phyloP scores from a whole-genome alignment of 2,888 invertebrate genomes.

The Leptinotarsa rubiginosa region DNA sequence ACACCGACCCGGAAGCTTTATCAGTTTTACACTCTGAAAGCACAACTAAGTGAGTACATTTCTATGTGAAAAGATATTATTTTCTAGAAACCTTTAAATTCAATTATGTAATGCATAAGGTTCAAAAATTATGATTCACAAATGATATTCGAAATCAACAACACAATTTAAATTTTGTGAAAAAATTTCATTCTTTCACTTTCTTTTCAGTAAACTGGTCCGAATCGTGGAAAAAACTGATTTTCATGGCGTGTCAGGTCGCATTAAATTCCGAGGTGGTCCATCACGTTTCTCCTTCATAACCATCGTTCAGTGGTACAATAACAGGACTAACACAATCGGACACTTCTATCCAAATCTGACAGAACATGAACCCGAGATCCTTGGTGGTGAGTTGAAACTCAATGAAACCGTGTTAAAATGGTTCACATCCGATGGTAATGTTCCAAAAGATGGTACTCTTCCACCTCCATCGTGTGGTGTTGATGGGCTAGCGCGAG shows the following conservation, averaged over 20 bases:
- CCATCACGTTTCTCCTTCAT: constrained; percentile 75
- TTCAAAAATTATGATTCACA: not conserved
- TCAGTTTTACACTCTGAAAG: constrained; percentile 69
- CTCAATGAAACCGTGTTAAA: constrained; percentile 70
- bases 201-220: constrained; percentile 69
- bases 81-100: too few species aligned
- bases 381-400: constrained; percentile 68
- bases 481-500: constrained; percentile 75
- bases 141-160: not conserved
- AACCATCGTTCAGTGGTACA: constrained; percentile 72
- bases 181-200: not conserved
- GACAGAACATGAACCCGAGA: constrained; percentile 65
- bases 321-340: constrained; percentile 67
- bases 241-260: constrained; percentile 81
- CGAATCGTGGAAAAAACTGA: constrained; percentile 74
- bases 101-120: too few species aligned
- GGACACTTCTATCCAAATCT: constrained; percentile 72
- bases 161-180: not conserved
- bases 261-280: constrained; percentile 76
- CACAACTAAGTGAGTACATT: constrained; percentile 67
- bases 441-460: constrained; percentile 77
- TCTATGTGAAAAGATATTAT: not conserved
- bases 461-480: constrained; percentile 73
- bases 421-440: constrained; percentile 75
- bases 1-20: constrained; percentile 71